Evolutionary conservation across 2,113 vertebrate genomes (phyloP), one percentile per base, ranked within the genome.

Genomic region (Macroglossus sobrinus): DNA sequence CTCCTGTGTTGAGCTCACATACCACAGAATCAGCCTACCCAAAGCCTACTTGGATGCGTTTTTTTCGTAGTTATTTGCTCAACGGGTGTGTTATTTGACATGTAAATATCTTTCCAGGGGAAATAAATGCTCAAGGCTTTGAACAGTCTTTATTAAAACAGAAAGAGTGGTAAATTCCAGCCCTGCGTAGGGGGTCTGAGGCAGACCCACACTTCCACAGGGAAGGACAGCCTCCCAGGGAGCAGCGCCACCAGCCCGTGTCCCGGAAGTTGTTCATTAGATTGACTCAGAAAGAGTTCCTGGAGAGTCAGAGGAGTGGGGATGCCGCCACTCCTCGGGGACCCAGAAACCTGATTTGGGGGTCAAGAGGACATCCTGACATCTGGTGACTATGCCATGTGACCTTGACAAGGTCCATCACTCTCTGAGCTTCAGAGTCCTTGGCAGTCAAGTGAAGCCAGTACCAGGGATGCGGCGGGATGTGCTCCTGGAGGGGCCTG

Each of bases 71-170:
- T 95, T 78, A 38, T 93, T 95, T 88, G 84, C 95, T 94, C 91
- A 78, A 81, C 35, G 93, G 66, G 88, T 91, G 24, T 94, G 63
- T 93, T 91, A 47, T 89, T 96, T 66, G 68, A 91, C 55, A 33
- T 96, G 81, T 95, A 87, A 90, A 96, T 97, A 94, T 95, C 71
- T 91, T 95, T 90, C 97, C 94, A 26, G 81, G 85, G 88, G 79
- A 85, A 94, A 91, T 97, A 96, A 94, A 96, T 94, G 95, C 90
- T 82, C 81, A 16, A 81, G 63, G 35, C 75, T 89, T 90, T 84
- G 80, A 90, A 69, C 86, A 53, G 93, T 95, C 97, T 89, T 94
- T 87, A 89, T 94, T 93, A 90, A 95, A 97, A 93, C 43, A 33
- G 74, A 68, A 84, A 69, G 21, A 50, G 80, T 9, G 10, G 80